phyloP scores from a whole-genome alignment of 2,797 vertebrate species.

The Parauchenoglanis ngamensis region DNA sequence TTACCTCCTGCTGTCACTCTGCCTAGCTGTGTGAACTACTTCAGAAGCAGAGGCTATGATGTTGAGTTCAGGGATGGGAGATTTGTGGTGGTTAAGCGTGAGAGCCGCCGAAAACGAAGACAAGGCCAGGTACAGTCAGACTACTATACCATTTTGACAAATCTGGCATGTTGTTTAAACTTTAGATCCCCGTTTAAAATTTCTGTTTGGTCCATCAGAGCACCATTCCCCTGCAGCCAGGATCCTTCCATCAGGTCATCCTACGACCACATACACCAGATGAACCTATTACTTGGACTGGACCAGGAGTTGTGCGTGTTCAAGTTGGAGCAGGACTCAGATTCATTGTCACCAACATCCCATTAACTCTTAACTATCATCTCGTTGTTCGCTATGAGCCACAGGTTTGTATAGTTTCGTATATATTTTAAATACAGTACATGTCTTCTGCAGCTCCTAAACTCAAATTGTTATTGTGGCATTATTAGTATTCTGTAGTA shows the following conservation, averaged over 20 bases:
- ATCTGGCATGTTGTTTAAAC: background rate
- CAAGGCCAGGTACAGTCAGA: conserved; percentile 60
- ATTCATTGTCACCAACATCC: conserved; percentile 79
- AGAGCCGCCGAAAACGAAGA: conserved; percentile 63
- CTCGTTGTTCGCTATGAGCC: conserved; percentile 79
- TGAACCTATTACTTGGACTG: conserved; percentile 76
- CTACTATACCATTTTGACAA: background rate
- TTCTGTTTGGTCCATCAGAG: conserved; percentile 54
- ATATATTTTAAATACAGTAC: background rate
- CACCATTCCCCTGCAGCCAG: conserved; percentile 61
- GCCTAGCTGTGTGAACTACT: conserved; percentile 81
- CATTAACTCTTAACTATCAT: conserved; percentile 78
- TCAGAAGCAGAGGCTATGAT: conserved; percentile 79
- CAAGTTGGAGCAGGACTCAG: conserved; percentile 76
- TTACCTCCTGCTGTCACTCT: conserved; percentile 48
- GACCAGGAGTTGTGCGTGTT: conserved; percentile 78
- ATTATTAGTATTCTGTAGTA: background rate
- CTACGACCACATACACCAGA: conserved; percentile 67
- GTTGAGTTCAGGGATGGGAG: conserved; percentile 78
- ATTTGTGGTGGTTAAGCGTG: conserved; percentile 75
- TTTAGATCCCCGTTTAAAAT: background rate
- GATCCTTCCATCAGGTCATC: conserved; percentile 65
- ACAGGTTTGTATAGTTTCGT: conserved; percentile 71
- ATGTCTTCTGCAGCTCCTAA: background rate
- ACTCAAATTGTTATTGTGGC: background rate